Percentiles rank a stretch among this genome's conserved stretches.
These are phyloP conservation scores for Pipa parva DNA, from an alignment of 2,113 vertebrate genomes.

Conservation along the genomic window DNA sequence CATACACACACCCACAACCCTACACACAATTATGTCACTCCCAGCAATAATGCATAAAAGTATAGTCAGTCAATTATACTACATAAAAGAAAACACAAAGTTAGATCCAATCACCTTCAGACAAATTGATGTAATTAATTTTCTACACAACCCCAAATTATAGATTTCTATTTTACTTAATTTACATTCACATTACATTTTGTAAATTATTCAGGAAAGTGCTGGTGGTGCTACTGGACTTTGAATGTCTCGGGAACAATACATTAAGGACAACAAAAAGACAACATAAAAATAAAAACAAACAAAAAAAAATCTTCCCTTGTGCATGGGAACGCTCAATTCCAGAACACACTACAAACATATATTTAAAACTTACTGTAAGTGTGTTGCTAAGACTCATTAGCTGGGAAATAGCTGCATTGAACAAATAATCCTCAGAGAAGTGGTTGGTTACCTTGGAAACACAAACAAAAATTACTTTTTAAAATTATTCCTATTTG, in stretches of 20 bases:
- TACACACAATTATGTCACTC: too few relatives aligned
- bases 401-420: constrained; percentile 83
- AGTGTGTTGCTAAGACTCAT: constrained; percentile 85
- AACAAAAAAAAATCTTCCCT: constrained; percentile 2
- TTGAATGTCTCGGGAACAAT: background rate
- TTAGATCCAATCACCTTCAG: too few relatives aligned
- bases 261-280: background rate
- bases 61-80: too few relatives aligned
- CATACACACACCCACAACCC: too few relatives aligned
- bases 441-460: constrained; percentile 81
- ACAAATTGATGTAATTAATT: too few relatives aligned
- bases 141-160: too few relatives aligned
- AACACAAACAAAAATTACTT: constrained; percentile 35
- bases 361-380: constrained; percentile 64
- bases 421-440: constrained; percentile 84
- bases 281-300: background rate
- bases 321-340: background rate
- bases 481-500: constrained; percentile 23
- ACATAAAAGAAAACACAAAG: too few relatives aligned
- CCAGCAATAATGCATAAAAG: too few relatives aligned
- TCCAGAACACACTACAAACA: constrained; percentile 9
- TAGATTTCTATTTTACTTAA: too few relatives aligned
- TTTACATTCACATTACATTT: too few relatives aligned
- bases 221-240: too few relatives aligned
- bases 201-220: too few relatives aligned